Evolutionary conservation across 1,140 invertebrate species (phyloP).

Genomic region (Zophobas morio): DNA sequence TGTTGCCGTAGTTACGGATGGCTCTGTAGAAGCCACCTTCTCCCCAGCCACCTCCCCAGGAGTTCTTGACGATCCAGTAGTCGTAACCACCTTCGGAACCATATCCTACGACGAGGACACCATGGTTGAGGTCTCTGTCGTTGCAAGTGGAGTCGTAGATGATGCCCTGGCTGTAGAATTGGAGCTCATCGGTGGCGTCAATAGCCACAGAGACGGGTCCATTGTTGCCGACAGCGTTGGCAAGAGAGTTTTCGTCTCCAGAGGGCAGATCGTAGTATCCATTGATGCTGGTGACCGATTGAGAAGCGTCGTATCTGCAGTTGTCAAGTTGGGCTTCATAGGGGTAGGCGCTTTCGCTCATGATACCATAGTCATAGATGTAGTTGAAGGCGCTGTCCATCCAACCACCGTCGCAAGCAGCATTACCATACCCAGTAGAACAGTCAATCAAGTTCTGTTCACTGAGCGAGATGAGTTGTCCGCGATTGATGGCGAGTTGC

Average conservation of each 20-base stretch:
- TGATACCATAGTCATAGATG: slow-evolving; percentile 89
- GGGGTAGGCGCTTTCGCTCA: slow-evolving; percentile 90
- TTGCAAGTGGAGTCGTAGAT: too few relatives aligned
- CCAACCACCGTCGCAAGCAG: slow-evolving; percentile 94
- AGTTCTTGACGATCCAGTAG: too few relatives aligned
- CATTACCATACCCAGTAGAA: slow-evolving; percentile 88
- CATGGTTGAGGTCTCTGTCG: too few relatives aligned
- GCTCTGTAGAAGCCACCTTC: too few relatives aligned
- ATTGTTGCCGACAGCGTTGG: slow-evolving; percentile 85
- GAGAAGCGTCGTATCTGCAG: slow-evolving; percentile 71
- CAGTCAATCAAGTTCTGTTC: slow-evolving; percentile 99
- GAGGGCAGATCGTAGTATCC: not conserved
- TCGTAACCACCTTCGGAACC: too few relatives aligned
- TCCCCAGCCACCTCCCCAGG: too few relatives aligned
- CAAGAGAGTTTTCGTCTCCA: slow-evolving; percentile 67
- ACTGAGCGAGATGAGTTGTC: slow-evolving; percentile 88
- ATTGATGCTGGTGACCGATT: slow-evolving; percentile 70
- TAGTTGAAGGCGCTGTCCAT: slow-evolving; percentile 95
- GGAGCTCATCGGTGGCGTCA: too few relatives aligned
- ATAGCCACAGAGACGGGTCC: slow-evolving; percentile 87
- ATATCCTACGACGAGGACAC: too few relatives aligned
- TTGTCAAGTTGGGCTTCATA: slow-evolving; percentile 84
- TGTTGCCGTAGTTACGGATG: slow-evolving; percentile 61
- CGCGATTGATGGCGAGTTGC: slow-evolving; percentile 89
- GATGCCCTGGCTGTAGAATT: too few relatives aligned